Conservation (phyloP, 2,113 vertebrate genomes). For the Dipodomys merriami region DNA sequence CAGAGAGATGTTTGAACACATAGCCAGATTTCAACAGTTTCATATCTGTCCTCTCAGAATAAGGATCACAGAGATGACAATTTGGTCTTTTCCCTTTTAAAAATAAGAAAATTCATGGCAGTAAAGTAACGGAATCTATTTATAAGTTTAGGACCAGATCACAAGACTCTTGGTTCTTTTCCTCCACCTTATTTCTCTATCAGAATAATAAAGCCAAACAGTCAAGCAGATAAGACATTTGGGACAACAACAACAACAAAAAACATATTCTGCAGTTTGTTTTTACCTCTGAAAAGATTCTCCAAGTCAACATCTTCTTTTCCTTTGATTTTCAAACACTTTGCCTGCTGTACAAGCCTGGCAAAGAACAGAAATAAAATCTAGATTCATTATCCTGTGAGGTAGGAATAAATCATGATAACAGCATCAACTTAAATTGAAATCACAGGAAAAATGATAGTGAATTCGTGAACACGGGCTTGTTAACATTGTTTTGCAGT, state of each 20-base stretch:
- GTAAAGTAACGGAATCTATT: not conserved
- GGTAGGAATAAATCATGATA: constrained; percentile 82
- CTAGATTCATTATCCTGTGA: constrained; percentile 82
- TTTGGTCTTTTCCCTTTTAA: not conserved
- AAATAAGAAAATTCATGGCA: not conserved
- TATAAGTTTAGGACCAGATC: rapidly evolving
- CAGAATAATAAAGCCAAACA: not conserved
- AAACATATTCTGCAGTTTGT: not conserved
- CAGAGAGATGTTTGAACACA: not conserved
- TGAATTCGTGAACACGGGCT: constrained; percentile 67
- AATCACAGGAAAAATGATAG: constrained; percentile 64
- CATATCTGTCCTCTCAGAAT: not conserved
- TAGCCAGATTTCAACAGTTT: not conserved
- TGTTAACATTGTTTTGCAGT: constrained; percentile 48
- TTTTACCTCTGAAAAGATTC: constrained; percentile 82
- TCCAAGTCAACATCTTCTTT: constrained; percentile 82
- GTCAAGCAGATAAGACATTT: constrained; percentile 4
- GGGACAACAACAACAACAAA: not conserved
- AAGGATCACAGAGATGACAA: not conserved
- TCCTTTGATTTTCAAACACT: constrained; percentile 87
- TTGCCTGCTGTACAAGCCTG: constrained; percentile 83
- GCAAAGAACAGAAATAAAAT: constrained; percentile 82
- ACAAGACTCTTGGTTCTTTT: not conserved
- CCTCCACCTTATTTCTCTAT: not conserved
- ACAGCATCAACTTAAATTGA: constrained; percentile 82